Evolutionary conservation across 2,888 invertebrate species (phyloP).

Genomic region (Apodemia duryi): DNA sequence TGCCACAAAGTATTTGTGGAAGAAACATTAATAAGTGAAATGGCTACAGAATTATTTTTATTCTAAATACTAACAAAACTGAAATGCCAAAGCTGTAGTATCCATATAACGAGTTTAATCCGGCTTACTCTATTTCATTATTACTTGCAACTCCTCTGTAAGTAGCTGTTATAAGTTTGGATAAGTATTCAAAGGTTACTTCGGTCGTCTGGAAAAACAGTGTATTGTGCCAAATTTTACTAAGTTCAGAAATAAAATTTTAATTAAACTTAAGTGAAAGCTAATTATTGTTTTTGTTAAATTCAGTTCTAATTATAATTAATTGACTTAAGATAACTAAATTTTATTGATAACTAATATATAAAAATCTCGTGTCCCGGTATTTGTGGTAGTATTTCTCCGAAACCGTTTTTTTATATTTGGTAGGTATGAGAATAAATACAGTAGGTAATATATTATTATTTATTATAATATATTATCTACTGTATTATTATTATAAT

Average conservation of each 20-base stretch:
- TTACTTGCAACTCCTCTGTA: constrained; percentile 32
- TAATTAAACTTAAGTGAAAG: background rate
- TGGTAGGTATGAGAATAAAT: too few species aligned
- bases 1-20: too few species aligned
- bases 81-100: constrained; percentile 38
- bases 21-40: too few species aligned
- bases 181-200: constrained; percentile 4
- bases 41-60: background rate
- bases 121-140: constrained; percentile 42
- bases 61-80: background rate
- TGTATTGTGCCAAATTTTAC: background rate
- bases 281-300: background rate
- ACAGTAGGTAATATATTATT: too few species aligned
- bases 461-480: too few species aligned
- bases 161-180: constrained; percentile 6
- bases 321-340: too few species aligned
- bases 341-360: too few species aligned
- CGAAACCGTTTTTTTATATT: too few species aligned
- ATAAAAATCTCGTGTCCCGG: too few species aligned
- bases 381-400: too few species aligned
- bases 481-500: too few species aligned
- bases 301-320: background rate
- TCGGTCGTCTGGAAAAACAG: background rate
- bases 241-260: background rate
- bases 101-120: constrained; percentile 48